Evolutionary conservation across 2,888 invertebrate genomes (phyloP).

Genomic region (Polydrusus pterygomalis): DNA sequence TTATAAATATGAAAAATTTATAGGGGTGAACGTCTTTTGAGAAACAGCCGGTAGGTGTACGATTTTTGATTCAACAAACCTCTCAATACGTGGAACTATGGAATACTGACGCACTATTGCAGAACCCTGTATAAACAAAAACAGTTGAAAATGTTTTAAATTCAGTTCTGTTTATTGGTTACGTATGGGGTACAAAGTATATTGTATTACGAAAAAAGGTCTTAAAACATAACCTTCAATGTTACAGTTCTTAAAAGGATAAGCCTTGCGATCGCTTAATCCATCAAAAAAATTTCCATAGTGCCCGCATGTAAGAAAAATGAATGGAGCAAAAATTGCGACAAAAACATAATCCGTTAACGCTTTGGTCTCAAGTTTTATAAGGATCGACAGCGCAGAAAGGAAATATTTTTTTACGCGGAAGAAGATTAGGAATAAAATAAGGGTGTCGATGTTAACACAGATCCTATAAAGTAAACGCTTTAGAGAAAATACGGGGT

Average conservation of each 20-base stretch:
- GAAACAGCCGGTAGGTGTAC: too few relatives aligned
- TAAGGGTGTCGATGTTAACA: conserved; percentile 14
- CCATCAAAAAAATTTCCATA: conserved; percentile 28
- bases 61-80: too few relatives aligned
- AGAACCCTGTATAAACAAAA: too few relatives aligned
- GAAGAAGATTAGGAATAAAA: conserved; percentile 6
- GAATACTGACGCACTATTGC: too few relatives aligned
- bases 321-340: conserved; percentile 14
- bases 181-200: too few relatives aligned
- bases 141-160: too few relatives aligned
- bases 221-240: not conserved
- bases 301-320: conserved; percentile 17
- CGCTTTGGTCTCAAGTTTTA: conserved; percentile 13
- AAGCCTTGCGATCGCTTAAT: not conserved
- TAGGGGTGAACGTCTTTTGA: too few relatives aligned
- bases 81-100: too few relatives aligned
- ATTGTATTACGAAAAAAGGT: too few relatives aligned
- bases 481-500: too few relatives aligned
- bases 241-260: not conserved
- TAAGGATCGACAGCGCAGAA: not conserved
- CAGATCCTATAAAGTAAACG: not conserved
- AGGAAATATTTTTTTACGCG: conserved; percentile 11
- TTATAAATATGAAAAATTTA: too few relatives aligned
- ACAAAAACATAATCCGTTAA: conserved; percentile 25
- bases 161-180: too few relatives aligned